These are phyloP conservation scores for Vandiemenella viatica DNA, from an alignment of 2,888 invertebrate genomes.

Conservation along the genomic window DNA sequence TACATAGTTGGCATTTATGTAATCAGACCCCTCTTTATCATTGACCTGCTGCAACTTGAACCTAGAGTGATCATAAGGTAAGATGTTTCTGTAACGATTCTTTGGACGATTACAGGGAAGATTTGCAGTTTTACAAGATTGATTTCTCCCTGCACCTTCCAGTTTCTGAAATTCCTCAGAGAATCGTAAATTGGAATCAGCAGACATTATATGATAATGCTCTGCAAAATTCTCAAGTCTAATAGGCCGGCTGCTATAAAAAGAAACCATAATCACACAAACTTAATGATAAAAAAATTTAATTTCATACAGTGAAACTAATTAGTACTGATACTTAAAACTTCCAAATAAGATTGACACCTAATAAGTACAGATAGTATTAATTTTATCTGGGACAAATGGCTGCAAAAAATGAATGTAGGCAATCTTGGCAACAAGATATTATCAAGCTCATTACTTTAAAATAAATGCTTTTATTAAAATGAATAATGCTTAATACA, in stretches of 20 bases:
- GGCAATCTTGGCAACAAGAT: too few species aligned
- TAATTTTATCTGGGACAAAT: too few species aligned
- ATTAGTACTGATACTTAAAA: too few species aligned
- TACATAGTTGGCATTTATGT: conserved; percentile 93
- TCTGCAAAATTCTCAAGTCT: conserved; percentile 77
- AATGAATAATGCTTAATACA: too few species aligned
- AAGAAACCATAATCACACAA: too few species aligned
- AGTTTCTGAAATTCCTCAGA: conserved; percentile 98
- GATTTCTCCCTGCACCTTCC: conserved; percentile 88
- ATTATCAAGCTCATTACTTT: too few species aligned
- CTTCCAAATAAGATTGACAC: too few species aligned
- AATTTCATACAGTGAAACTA: too few species aligned
- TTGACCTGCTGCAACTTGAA: conserved; percentile 89
- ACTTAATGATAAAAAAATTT: too few species aligned
- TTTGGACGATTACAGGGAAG: conserved; percentile 92
- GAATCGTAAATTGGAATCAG: conserved; percentile 93
- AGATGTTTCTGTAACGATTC: conserved; percentile 96
- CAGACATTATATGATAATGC: conserved; percentile 89
- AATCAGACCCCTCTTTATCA: conserved; percentile 91
- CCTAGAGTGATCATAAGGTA: conserved; percentile 94
- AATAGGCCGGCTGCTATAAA: conserved; percentile 52
- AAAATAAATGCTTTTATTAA: too few species aligned
- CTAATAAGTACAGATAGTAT: too few species aligned
- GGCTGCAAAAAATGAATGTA: too few species aligned
- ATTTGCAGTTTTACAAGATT: conserved; percentile 84